phyloP scores from a whole-genome alignment of 2,113 vertebrate genomes.

The Indicator maculatus region DNA sequence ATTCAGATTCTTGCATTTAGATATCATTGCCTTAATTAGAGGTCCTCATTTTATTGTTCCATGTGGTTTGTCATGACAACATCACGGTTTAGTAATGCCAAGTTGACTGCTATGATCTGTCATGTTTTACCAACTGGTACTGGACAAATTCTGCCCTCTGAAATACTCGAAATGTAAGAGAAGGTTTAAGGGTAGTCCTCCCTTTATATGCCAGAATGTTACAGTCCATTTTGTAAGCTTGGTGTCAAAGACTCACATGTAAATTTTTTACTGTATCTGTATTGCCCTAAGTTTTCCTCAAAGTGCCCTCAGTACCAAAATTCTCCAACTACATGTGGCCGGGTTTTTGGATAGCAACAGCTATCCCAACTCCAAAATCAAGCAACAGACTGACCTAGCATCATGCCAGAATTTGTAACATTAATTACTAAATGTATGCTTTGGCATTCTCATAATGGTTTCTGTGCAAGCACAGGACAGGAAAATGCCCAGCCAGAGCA shows the following conservation, averaged over 20 bases:
- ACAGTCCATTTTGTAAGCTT: neutral
- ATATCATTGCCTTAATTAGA: neutral
- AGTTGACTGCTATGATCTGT: neutral
- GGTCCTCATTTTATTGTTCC: neutral
- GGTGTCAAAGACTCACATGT: neutral
- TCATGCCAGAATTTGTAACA: neutral
- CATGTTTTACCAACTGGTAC: neutral
- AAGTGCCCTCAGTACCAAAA: neutral
- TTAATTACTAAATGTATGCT: neutral
- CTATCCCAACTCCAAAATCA: neutral
- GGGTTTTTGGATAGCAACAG: neutral
- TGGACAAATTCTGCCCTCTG: neutral
- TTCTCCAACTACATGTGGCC: neutral
- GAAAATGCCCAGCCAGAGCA: neutral
- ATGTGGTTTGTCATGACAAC: neutral
- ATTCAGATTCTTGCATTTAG: neutral
- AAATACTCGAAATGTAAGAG: neutral
- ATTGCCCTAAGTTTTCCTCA: neutral
- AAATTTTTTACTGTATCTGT: neutral
- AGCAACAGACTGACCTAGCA: neutral
- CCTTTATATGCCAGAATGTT: neutral
- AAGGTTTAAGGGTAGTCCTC: neutral
- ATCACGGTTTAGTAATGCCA: neutral
- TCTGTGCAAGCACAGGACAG: neutral
- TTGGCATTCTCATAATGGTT: neutral